Conservation (phyloP, 2,113 vertebrate species). For the Colius striatus region DNA sequence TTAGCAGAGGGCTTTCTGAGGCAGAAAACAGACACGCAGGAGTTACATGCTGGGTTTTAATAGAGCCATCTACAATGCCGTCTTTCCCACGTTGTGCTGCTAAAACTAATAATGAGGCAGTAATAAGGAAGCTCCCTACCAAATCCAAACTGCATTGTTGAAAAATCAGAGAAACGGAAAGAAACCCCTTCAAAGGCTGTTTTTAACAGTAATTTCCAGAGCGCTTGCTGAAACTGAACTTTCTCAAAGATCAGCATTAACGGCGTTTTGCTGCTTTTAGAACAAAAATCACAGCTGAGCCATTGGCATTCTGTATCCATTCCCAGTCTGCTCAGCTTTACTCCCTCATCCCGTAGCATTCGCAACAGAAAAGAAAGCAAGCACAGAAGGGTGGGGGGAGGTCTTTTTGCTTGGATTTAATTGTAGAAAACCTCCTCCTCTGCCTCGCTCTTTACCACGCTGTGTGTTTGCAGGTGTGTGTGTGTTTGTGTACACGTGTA, state of each 20-base stretch:
- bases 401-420: not conserved
- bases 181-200: not conserved
- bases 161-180: not conserved
- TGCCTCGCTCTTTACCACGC: not conserved
- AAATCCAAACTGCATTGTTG: not conserved
- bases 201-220: not conserved
- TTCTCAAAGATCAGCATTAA: not conserved
- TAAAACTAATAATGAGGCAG: not conserved
- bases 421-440: not conserved
- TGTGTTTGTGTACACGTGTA: not conserved
- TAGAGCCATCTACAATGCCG: not conserved
- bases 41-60: not conserved
- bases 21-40: not conserved
- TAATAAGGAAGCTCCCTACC: not conserved
- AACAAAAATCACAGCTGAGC: not conserved
- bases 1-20: slow-evolving; percentile 1
- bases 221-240: not conserved
- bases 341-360: not conserved
- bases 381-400: not conserved
- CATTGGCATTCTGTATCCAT: not conserved
- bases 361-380: not conserved
- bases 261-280: not conserved
- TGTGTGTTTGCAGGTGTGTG: not conserved
- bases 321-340: not conserved
- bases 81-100: not conserved